Evolutionary conservation across 2,113 vertebrate species (phyloP), one percentile per base, ranked within the genome.

Genomic region (Calyptomena viridis): DNA sequence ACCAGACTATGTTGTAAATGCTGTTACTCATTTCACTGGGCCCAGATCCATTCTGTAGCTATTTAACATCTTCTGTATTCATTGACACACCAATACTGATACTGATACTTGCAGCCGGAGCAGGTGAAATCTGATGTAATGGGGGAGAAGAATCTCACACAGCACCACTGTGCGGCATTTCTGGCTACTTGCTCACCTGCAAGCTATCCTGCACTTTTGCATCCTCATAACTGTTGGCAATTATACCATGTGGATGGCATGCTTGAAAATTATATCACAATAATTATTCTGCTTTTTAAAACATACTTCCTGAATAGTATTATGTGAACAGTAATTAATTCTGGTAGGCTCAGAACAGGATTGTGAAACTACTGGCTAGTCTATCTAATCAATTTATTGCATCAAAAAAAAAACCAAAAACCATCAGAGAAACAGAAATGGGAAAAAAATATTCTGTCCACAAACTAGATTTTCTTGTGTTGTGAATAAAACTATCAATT

Each of bases 291-390:
- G 95, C 60, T 95, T 97, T 92, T 93, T 84, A 92, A 95, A 95
- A 86, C 56, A 25, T 56, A 72, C 86, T 96, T 95, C 86, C 96
- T 97, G 83, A 93, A 89, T 63, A 92, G 76, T 92, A 87, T 95
- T 84, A 90, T 94, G 64, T 81, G 91, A 95, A 78, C 91, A 59
- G 30, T 94, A 96, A 97, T 97, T 96, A 95, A 97, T 97, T 93
- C 93, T 96, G 64, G 35, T 90, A 64, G 80, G 47, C 64, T 92
- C 68, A 78, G 83, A 96, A 96, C 80, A 93, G 83, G 86, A 96
- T 95, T 95, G 90, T 92, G 69, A 94, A 95, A 81, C 83, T 71
- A 50, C 95, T 93, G 94, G 88, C 93, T 94, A 90, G 86, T 86
- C 90, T 90, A 89, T 71, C 42, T 96, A 97, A 97, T 97, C 76